Evolutionary conservation across 2,888 invertebrate genomes (phyloP).

Genomic region (Nowickia ferox): DNA sequence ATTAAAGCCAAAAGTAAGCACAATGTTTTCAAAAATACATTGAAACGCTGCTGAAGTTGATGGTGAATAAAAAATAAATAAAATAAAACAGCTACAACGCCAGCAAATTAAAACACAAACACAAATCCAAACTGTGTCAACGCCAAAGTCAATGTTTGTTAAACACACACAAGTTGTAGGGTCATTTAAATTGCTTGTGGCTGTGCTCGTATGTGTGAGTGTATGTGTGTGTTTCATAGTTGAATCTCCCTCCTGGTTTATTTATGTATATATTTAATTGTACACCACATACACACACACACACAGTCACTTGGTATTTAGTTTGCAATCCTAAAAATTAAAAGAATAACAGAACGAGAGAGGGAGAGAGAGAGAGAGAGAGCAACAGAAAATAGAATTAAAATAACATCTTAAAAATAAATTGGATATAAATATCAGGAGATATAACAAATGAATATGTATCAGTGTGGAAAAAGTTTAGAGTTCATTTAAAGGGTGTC

Average conservation of each 20-base stretch:
- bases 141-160: constrained; percentile 71
- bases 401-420: constrained; percentile 48
- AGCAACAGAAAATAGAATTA: background rate
- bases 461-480: background rate
- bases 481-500: no score
- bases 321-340: constrained; percentile 56
- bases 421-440: constrained; percentile 32
- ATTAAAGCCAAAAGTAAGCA: constrained; percentile 24
- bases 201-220: background rate
- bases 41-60: constrained; percentile 31
- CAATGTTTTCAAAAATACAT: constrained; percentile 27
- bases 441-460: background rate
- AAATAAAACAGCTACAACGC: background rate
- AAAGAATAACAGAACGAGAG: background rate
- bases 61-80: constrained; percentile 5
- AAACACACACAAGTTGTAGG: constrained; percentile 57
- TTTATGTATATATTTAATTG: constrained; percentile 18
- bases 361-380: background rate
- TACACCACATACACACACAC: constrained; percentile 49
- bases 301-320: constrained; percentile 53
- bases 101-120: constrained; percentile 15
- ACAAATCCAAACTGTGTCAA: constrained; percentile 66
- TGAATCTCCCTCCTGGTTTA: constrained; percentile 15
- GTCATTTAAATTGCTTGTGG: constrained; percentile 33
- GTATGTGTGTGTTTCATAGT: constrained; percentile 27